Evolutionary conservation across 2,113 vertebrate genomes (phyloP).

Genomic region (Australoheros scitulus): DNA sequence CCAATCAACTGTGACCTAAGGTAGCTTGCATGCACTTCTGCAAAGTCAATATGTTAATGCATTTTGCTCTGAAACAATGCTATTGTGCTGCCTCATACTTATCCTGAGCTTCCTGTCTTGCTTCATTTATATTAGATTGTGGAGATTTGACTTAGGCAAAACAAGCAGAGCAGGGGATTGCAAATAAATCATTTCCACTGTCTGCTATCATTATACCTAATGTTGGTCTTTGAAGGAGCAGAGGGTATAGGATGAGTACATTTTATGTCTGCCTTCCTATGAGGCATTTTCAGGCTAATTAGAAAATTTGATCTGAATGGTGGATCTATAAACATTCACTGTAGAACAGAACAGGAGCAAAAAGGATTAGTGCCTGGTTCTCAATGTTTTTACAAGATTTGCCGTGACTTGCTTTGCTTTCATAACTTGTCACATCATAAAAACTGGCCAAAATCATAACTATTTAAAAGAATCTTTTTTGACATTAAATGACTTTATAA

Average conservation of each 20-base stretch:
- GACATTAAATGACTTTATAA: slow-evolving; percentile 10
- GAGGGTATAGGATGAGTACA: slow-evolving; percentile 10
- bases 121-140: slow-evolving; percentile 50
- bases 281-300: slow-evolving; percentile 49
- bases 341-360: slow-evolving; percentile 19
- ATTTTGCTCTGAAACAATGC: slow-evolving; percentile 42
- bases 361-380: slow-evolving; percentile 20
- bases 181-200: slow-evolving; percentile 62
- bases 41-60: slow-evolving; percentile 54
- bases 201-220: slow-evolving; percentile 50
- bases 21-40: background rate
- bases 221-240: slow-evolving; percentile 30
- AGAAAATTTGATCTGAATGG: slow-evolving; percentile 54
- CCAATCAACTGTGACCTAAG: slow-evolving; percentile 39
- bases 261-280: slow-evolving; percentile 51
- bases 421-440: background rate
- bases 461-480: background rate
- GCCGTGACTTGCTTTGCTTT: background rate
- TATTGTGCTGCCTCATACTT: slow-evolving; percentile 39
- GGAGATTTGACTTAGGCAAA: slow-evolving; percentile 31
- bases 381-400: slow-evolving; percentile 4
- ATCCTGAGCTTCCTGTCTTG: slow-evolving; percentile 32
- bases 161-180: slow-evolving; percentile 16
- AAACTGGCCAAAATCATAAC: background rate
- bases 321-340: slow-evolving; percentile 58